Evolutionary conservation across 2,888 invertebrate genomes (phyloP).

Genomic region (Nudaria mundana): DNA sequence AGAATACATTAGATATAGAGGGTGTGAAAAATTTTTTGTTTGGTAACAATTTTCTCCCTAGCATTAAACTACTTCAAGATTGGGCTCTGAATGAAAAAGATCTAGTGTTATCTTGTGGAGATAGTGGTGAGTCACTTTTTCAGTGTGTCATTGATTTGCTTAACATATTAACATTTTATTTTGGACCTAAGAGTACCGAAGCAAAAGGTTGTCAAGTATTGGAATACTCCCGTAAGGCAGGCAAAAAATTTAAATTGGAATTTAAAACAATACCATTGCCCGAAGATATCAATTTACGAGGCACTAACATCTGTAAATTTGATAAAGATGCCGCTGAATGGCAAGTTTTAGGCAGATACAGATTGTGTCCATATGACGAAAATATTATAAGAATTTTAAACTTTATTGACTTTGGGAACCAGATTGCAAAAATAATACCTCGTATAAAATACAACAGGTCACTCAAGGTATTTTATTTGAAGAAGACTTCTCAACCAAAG

Average conservation of each 20-base stretch:
- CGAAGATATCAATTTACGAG: conserved; percentile 88
- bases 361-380: conserved; percentile 84
- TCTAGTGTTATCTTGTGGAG: conserved; percentile 88
- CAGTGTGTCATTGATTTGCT: conserved; percentile 89
- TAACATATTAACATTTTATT: conserved; percentile 89
- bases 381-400: conserved; percentile 88
- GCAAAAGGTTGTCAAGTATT: conserved; percentile 49
- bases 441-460: conserved; percentile 83
- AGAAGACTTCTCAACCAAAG: conserved; percentile 56
- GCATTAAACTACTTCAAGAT: conserved; percentile 90
- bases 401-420: conserved; percentile 90
- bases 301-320: conserved; percentile 84
- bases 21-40: conserved; percentile 81
- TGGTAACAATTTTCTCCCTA: conserved; percentile 82
- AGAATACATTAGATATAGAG: conserved; percentile 64
- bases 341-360: conserved; percentile 80
- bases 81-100: conserved; percentile 91
- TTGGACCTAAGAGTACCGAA: conserved; percentile 52
- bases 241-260: conserved; percentile 79
- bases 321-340: conserved; percentile 87
- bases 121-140: conserved; percentile 89
- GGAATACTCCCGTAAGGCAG: conserved; percentile 53
- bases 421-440: conserved; percentile 84
- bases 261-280: conserved; percentile 85
- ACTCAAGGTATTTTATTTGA: conserved; percentile 70